Evolutionary conservation across 2,113 vertebrate genomes (phyloP).

Genomic region (Megaleporinus macrocephalus): DNA sequence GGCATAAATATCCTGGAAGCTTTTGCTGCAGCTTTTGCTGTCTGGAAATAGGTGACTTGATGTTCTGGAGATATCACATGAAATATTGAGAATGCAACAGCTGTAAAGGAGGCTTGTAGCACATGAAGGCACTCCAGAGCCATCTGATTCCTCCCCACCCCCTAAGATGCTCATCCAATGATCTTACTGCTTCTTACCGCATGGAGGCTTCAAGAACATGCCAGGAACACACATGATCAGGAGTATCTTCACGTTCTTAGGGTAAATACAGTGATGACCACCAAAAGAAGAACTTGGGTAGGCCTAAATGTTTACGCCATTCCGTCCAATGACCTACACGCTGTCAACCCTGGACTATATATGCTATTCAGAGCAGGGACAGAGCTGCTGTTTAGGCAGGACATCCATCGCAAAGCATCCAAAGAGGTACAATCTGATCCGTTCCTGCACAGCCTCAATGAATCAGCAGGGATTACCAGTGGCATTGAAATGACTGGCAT

Average conservation of each 20-base stretch:
- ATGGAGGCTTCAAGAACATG: not conserved
- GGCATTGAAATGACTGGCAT: conserved; percentile 35
- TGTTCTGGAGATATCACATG: conserved; percentile 35
- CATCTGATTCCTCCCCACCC: not conserved
- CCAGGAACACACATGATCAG: not conserved
- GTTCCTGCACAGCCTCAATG: conserved; percentile 32
- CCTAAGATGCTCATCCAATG: not conserved
- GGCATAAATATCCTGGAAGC: not conserved
- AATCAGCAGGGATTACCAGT: conserved; percentile 51
- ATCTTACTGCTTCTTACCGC: not conserved
- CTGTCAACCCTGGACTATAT: not conserved
- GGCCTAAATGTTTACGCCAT: not conserved
- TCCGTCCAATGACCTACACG: not conserved
- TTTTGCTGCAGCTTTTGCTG: not conserved
- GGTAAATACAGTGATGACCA: not conserved
- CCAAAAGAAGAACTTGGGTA: not conserved
- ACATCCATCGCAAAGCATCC: not conserved
- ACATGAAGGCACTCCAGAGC: conserved; percentile 7
- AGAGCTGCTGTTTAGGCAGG: not conserved
- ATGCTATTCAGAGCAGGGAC: not conserved
- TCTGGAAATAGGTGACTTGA: conserved; percentile 33
- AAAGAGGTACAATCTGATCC: conserved; percentile 31
- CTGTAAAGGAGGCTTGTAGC: conserved; percentile 18
- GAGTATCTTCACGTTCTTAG: not conserved
- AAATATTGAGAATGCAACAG: conserved; percentile 26